phyloP scores from a whole-genome alignment of 2,888 invertebrate genomes.

The Plusia festucae region DNA sequence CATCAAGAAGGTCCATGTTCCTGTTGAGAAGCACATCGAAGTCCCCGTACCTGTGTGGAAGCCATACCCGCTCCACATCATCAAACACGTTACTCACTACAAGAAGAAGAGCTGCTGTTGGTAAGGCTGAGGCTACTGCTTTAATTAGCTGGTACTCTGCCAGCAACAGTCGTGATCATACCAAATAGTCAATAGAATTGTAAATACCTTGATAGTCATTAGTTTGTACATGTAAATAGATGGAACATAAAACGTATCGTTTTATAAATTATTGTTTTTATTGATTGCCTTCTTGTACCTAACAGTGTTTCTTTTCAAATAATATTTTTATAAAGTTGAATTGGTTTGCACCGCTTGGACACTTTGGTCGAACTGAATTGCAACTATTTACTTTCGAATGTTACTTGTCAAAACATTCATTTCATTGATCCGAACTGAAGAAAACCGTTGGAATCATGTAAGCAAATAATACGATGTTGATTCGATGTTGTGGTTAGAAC shows the following conservation, averaged over 20 bases:
- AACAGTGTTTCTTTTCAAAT: background rate
- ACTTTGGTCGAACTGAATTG: background rate
- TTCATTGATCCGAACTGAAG: background rate
- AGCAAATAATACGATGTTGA: background rate
- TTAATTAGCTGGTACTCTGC: constrained; percentile 47
- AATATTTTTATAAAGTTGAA: background rate
- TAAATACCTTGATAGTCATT: constrained; percentile 85
- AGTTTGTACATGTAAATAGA: constrained; percentile 73
- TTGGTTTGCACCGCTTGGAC: background rate
- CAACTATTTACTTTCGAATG: background rate
- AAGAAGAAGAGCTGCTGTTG: constrained; percentile 86
- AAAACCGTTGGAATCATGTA: background rate
- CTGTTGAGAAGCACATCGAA: constrained; percentile 82
- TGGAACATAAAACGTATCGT: constrained; percentile 63
- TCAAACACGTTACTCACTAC: constrained; percentile 87
- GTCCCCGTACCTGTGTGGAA: constrained; percentile 85
- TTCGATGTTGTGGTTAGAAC: constrained; percentile 7
- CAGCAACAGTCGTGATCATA: constrained; percentile 76
- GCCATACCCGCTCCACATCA: constrained; percentile 85
- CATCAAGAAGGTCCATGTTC: constrained; percentile 83
- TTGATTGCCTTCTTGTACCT: constrained; percentile 7
- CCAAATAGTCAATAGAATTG: constrained; percentile 86
- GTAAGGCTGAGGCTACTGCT: constrained; percentile 64
- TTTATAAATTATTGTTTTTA: constrained; percentile 48
- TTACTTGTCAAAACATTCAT: background rate